Conservation (phyloP, 2,113 vertebrate species). For the Syrmaticus mikado region DNA sequence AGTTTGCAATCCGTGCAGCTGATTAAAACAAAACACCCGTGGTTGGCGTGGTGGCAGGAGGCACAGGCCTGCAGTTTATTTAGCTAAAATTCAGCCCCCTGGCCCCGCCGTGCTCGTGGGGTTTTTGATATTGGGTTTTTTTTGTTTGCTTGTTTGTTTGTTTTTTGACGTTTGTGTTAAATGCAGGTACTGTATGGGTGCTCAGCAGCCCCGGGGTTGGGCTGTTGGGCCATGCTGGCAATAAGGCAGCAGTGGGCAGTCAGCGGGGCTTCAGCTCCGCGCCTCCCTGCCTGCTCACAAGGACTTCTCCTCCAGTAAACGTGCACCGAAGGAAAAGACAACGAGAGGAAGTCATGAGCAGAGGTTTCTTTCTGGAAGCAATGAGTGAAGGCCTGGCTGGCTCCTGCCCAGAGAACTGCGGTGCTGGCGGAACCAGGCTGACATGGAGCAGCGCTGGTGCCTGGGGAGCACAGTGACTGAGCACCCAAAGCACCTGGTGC, state of each 20-base stretch:
- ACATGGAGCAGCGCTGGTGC: neutral
- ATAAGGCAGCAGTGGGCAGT: neutral
- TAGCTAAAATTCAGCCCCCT: no score
- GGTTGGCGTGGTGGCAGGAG: no score
- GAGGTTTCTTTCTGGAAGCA: neutral
- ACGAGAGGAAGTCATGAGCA: neutral
- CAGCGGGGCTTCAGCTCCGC: neutral
- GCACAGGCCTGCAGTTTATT: no score
- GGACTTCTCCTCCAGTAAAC: neutral
- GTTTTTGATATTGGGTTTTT: no score
- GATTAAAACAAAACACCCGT: no score
- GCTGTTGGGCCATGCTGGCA: neutral
- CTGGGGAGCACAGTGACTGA: neutral
- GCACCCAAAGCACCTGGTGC: fast-evolving
- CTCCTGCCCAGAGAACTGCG: neutral
- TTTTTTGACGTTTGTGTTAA: neutral
- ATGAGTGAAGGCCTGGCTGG: slow-evolving; percentile 11
- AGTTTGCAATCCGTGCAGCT: no score
- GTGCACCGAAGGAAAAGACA: neutral
- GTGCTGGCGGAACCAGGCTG: neutral
- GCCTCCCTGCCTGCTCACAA: neutral
- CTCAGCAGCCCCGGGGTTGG: neutral
- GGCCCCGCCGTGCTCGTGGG: no score
- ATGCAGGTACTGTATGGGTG: neutral
- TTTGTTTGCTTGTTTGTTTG: neutral